Percentiles rank a stretch among this genome's conserved stretches.
Evolutionary conservation across 2,113 vertebrate species (phyloP).

Genomic region (Ictalurus punctatus): DNA sequence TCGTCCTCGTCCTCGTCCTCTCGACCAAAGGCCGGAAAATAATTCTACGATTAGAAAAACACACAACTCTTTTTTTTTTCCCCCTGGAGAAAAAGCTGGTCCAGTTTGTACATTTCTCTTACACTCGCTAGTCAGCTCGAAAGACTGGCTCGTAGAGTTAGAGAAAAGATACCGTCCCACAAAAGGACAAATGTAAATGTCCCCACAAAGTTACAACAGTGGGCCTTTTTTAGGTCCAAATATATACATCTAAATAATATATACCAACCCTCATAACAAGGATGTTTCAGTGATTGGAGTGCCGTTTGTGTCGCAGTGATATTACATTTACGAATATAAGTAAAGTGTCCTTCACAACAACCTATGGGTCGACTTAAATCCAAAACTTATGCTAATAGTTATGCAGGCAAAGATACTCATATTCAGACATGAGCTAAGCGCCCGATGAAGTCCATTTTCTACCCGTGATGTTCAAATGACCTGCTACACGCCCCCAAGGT

Average conservation of each 20-base stretch:
- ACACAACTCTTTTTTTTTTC: not conserved
- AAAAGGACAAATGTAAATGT: not conserved
- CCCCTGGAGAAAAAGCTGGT: no score
- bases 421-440: no score
- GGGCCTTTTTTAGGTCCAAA: not conserved
- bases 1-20: not conserved
- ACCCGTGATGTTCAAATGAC: not conserved
- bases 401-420: no score
- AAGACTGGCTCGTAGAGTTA: not conserved
- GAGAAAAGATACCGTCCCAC: not conserved
- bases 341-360: not conserved
- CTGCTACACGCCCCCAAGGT: not conserved
- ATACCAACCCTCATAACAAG: not conserved
- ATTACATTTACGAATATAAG: no score
- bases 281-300: not conserved
- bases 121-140: not conserved
- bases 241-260: not conserved
- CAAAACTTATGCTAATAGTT: not conserved
- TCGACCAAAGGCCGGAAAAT: not conserved
- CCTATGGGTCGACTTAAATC: not conserved
- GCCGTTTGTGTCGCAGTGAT: no score
- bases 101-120: not conserved
- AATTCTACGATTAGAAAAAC: not conserved
- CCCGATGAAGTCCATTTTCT: not conserved
- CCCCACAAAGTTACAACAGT: not conserved